Conservation (phyloP, 2,113 vertebrate genomes). For the Mesembrinibis cayennensis region DNA sequence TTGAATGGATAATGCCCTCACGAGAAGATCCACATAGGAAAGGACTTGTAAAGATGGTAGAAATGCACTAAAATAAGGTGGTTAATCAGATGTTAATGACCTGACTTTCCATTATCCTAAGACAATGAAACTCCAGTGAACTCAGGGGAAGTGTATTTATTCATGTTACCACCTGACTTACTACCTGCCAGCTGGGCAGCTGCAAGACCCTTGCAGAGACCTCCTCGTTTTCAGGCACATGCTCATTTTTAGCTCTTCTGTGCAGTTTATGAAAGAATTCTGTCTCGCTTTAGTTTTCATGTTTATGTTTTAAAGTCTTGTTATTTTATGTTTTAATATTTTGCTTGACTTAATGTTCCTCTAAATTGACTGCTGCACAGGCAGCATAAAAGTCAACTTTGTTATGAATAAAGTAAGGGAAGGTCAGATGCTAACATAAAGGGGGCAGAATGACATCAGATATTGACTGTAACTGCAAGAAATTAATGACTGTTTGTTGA, state of each 20-base stretch:
- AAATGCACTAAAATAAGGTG: not conserved
- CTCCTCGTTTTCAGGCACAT: not conserved
- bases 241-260: not conserved
- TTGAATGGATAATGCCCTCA: not conserved
- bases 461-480: slow-evolving; percentile 44
- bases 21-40: not conserved
- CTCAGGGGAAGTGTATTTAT: not conserved
- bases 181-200: not conserved
- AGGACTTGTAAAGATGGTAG: not conserved
- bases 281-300: not conserved
- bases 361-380: slow-evolving; percentile 3
- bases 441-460: slow-evolving; percentile 50
- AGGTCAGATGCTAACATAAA: slow-evolving; percentile 54
- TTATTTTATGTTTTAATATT: slow-evolving; percentile 23
- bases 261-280: not conserved
- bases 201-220: not conserved
- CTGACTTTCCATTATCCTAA: not conserved
- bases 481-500: slow-evolving; percentile 67
- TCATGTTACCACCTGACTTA: not conserved
- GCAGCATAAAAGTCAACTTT: not conserved
- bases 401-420: slow-evolving; percentile 53
- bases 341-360: slow-evolving; percentile 8
- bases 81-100: not conserved
- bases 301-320: not conserved
- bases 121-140: not conserved